Base-by-base conservation (phyloP, 2,888 invertebrate species). In the Druceiella hillmani region DNA sequence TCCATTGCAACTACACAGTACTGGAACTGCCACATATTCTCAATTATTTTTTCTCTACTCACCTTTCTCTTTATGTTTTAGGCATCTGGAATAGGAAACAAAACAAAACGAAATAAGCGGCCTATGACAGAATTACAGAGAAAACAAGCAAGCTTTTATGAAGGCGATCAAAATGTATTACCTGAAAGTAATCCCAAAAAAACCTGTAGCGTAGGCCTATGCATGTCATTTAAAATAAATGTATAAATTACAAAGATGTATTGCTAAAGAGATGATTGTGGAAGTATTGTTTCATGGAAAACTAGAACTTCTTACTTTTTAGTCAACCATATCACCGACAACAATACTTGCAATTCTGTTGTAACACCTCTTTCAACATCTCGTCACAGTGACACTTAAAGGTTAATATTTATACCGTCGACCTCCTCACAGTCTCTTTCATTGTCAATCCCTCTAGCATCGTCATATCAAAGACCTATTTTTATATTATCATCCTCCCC, bases 21-120 rank as follows among this genome's bases (percentile, higher is more conserved):
- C 6, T 20, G 22, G n/a, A 20, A 20, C 22, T 20, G 22, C 22
- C 22, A 20, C 22, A 20, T 20, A 20, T 7, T 20, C 6, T 20
- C 22, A 20, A 20, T 20, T 20, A 9, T 20, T 20, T 20, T 20
- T 6, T n/a, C 22, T 20, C 22, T 20, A 20, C 22, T 20, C 6
- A 7, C 22, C 6, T 7, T 20, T 20, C 22, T 20, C 22, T 20
- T 20, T 20, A 6, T 20, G n/a, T 20, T n/a, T 20, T 20, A 20
- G 22, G 22, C n/a, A 20, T 20, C 22, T 20, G n/a, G n/a, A 20
- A 20, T n/a, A 20, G n/a, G n/a, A 20, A 20, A 20, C 22, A 20
- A 20, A 20, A 6, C 22, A 9, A 20, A 20, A 20, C 6, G 22
- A 9, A 20, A 20, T 20, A 20, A 20, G 22, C 22, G 22, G 22